Conservation (phyloP, 2,113 vertebrate species). For the Mesembrinibis cayennensis region DNA sequence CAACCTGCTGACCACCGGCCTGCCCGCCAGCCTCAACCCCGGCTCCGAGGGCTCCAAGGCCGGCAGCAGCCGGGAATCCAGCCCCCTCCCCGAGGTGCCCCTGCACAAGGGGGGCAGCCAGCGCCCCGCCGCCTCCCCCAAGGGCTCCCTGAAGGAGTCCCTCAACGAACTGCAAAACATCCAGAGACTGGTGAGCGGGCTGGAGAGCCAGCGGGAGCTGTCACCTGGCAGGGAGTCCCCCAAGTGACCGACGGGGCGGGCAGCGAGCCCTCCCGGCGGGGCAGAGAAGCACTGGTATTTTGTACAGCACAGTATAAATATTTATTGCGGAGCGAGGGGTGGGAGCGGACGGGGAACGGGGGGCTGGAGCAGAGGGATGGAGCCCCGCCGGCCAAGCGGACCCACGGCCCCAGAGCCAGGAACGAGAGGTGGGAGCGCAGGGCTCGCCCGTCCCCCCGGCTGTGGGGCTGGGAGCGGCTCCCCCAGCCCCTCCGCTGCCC, state of each 20-base stretch:
- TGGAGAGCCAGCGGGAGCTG: constrained; percentile 90
- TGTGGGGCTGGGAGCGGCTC: background rate
- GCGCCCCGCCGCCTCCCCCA: constrained; percentile 80
- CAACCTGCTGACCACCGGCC: constrained; percentile 84
- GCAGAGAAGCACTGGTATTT: constrained; percentile 75
- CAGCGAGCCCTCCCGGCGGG: constrained; percentile 67
- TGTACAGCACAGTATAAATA: constrained; percentile 88
- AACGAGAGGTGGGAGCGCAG: background rate
- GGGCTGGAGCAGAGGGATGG: background rate
- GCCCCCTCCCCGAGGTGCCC: constrained; percentile 86
- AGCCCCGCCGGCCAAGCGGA: background rate
- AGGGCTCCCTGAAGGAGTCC: constrained; percentile 88
- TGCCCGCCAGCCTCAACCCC: constrained; percentile 77
- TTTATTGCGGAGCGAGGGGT: constrained; percentile 75
- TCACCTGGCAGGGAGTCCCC: constrained; percentile 87
- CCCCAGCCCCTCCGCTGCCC: background rate
- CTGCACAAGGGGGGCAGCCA: constrained; percentile 80
- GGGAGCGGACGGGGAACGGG: background rate
- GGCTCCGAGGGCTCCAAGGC: constrained; percentile 86
- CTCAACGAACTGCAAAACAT: constrained; percentile 98
- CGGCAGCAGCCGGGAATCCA: constrained; percentile 85
- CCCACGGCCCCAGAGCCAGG: background rate
- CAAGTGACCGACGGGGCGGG: constrained; percentile 82
- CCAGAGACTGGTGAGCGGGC: constrained; percentile 97
- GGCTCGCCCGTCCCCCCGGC: background rate